These are phyloP conservation scores for Hemitrygon akajei DNA, from an alignment of 2,797 vertebrate genomes.

Conservation along the genomic window DNA sequence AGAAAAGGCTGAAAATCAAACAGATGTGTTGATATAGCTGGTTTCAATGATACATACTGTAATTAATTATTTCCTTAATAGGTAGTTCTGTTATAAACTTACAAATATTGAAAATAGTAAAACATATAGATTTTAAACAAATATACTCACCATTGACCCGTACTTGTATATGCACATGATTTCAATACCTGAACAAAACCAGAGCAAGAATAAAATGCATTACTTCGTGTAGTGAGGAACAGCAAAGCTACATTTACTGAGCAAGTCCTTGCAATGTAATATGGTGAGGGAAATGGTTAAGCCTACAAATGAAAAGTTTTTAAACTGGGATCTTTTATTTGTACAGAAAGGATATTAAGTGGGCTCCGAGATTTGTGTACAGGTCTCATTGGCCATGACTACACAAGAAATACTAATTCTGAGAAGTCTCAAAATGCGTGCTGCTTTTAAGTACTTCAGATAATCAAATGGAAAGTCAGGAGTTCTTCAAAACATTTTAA, in stretches of 20 bases:
- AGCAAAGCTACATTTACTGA: background rate
- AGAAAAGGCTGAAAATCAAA: background rate
- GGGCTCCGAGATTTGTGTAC: background rate
- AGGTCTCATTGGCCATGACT: background rate
- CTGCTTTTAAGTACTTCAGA: background rate
- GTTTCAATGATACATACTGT: background rate
- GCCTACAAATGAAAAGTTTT: too few relatives aligned
- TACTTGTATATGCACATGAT: conserved; percentile 99
- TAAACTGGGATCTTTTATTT: too few relatives aligned
- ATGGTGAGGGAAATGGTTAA: too few relatives aligned
- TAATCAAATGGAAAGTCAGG: background rate
- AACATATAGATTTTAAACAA: background rate
- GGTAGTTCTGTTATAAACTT: background rate
- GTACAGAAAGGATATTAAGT: background rate
- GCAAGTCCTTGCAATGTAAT: background rate
- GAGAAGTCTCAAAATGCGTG: background rate
- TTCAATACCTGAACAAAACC: conserved; percentile 76
- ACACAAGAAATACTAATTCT: background rate
- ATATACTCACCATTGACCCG: conserved; percentile 82
- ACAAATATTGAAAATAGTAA: background rate
- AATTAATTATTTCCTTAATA: background rate
- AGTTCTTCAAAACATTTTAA: background rate
- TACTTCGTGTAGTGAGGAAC: background rate
- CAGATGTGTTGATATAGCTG: too few relatives aligned
- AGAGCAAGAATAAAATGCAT: conserved; percentile 3